Evolutionary conservation across 2,888 invertebrate species (phyloP).

Genomic region (Mythimna vitellina): DNA sequence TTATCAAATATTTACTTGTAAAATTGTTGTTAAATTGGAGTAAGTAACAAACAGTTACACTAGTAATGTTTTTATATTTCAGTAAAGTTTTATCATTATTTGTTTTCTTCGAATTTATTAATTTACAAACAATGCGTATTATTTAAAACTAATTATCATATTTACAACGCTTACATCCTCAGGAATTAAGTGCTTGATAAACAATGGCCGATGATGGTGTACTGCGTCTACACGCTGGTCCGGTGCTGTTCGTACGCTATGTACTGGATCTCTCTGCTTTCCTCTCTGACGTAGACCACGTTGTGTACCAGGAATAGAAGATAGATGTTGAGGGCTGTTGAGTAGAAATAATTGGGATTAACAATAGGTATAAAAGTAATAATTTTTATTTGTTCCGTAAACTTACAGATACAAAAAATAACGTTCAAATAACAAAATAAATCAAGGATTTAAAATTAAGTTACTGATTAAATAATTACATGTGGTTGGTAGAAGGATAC

Average conservation of each 20-base stretch:
- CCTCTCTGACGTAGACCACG: slow-evolving; percentile 72
- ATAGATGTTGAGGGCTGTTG: slow-evolving; percentile 79
- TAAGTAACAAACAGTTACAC: too few species aligned
- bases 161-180: slow-evolving; percentile 40
- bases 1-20: too few species aligned
- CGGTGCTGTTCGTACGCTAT: slow-evolving; percentile 71
- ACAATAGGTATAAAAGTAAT: too few species aligned
- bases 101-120: neutral
- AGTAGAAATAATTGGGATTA: neutral
- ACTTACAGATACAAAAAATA: too few species aligned
- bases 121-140: slow-evolving; percentile 28
- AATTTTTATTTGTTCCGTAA: too few species aligned
- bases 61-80: neutral
- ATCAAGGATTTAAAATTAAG: too few species aligned
- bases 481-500: too few species aligned
- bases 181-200: slow-evolving; percentile 8
- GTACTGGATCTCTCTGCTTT: slow-evolving; percentile 76
- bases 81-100: neutral
- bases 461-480: too few species aligned
- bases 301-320: slow-evolving; percentile 79
- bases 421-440: too few species aligned
- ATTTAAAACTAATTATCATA: slow-evolving; percentile 31
- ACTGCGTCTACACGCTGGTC: slow-evolving; percentile 33
- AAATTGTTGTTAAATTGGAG: too few species aligned
- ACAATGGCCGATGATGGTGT: neutral